Evolutionary conservation across 2,888 invertebrate species (phyloP).

Genomic region (Tholera decimalis): DNA sequence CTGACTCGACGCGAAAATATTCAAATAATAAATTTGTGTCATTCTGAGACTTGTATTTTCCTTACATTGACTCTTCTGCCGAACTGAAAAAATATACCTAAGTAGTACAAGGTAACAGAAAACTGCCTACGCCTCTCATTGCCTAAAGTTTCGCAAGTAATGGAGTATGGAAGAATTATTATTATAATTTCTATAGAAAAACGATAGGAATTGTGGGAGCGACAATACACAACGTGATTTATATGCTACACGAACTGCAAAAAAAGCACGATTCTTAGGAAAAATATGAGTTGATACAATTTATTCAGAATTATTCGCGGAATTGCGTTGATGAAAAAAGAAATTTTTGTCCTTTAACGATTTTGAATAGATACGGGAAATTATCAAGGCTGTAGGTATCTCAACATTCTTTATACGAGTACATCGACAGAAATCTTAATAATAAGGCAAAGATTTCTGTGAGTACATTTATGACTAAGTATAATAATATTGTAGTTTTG

Average conservation of each 20-base stretch:
- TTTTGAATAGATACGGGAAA: neutral
- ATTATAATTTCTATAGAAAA: conserved; percentile 78
- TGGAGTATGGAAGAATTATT: conserved; percentile 83
- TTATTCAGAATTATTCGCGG: conserved; percentile 37
- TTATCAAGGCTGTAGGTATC: neutral
- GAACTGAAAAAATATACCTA: conserved; percentile 44
- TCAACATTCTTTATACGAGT: neutral
- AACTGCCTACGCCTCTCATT: conserved; percentile 50
- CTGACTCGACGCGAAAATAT: conserved; percentile 39
- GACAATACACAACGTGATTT: conserved; percentile 68
- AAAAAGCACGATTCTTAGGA: conserved; percentile 53
- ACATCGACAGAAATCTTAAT: too few relatives aligned
- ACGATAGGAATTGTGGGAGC: conserved; percentile 71
- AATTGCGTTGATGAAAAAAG: conserved; percentile 15
- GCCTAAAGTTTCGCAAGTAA: conserved; percentile 76
- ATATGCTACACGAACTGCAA: conserved; percentile 62
- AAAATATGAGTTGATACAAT: conserved; percentile 29
- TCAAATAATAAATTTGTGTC: conserved; percentile 46
- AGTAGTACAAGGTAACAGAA: conserved; percentile 53
- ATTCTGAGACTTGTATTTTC: conserved; percentile 44
- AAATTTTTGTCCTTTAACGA: neutral
- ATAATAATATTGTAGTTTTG: neutral
- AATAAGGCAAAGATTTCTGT: too few relatives aligned
- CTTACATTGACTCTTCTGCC: conserved; percentile 35
- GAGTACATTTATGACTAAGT: too few relatives aligned